Percentiles rank a stretch among this genome's conserved stretches.
Conservation (phyloP, 2,797 vertebrate genomes). For the Xiphorhynchus erythropygius region DNA sequence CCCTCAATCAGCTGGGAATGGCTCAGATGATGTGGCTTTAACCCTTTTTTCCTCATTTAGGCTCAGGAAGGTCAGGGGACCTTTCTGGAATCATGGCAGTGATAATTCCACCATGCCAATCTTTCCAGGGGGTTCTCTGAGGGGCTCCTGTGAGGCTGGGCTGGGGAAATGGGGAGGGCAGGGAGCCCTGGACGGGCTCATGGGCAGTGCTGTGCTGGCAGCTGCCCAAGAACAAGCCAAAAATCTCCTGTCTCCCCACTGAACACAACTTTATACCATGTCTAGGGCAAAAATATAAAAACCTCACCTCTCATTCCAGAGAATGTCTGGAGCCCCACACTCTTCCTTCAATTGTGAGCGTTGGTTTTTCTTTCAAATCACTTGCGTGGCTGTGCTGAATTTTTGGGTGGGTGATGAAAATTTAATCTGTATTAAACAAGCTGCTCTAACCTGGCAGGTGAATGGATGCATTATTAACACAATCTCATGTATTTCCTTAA, state of each 20-base stretch:
- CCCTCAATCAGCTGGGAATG: neutral
- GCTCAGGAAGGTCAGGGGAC: neutral
- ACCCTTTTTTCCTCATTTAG: neutral
- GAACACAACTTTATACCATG: neutral
- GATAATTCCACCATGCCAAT: accelerated
- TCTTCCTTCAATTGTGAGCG: slow-evolving; percentile 34
- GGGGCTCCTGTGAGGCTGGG: neutral
- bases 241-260: neutral
- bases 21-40: accelerated
- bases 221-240: neutral
- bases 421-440: neutral
- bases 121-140: neutral
- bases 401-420: neutral
- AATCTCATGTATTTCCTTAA: neutral
- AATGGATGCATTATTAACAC: neutral
- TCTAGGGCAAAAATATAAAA: neutral
- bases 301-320: neutral
- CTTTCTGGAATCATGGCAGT: neutral
- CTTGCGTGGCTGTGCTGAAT: neutral
- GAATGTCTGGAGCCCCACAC: neutral
- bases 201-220: neutral
- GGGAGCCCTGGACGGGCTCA: neutral
- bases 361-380: neutral
- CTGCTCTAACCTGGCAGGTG: neutral
- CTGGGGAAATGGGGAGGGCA: neutral